These are phyloP conservation scores for Danio jaintianensis DNA, from an alignment of 2,797 vertebrate genomes.

Conservation along the genomic window DNA sequence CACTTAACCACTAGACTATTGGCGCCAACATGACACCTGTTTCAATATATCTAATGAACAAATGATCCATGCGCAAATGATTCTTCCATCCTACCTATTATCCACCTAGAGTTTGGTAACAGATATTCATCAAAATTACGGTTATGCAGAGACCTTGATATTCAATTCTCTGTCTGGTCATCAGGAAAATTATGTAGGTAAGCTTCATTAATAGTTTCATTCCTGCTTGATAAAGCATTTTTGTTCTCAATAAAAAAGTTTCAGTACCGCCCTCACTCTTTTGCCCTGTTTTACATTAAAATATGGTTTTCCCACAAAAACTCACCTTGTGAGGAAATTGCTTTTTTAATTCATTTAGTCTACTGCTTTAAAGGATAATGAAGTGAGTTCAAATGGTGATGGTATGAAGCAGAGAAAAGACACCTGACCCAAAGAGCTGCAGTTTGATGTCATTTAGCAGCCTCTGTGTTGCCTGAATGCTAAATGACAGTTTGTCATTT, in stretches of 20 bases:
- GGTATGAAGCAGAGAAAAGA: conserved; percentile 14
- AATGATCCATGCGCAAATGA: conserved; percentile 26
- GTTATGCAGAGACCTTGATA: conserved; percentile 34
- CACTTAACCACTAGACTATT: no score
- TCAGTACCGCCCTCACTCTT: not conserved
- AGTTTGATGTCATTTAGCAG: conserved; percentile 38
- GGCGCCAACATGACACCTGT: conserved; percentile 35
- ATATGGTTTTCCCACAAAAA: not conserved
- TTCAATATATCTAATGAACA: conserved; percentile 36
- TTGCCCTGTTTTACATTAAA: conserved; percentile 23
- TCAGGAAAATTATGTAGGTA: conserved; percentile 52
- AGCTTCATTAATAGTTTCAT: conserved; percentile 48
- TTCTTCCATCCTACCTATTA: conserved; percentile 24
- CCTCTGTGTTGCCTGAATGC: conserved; percentile 29
- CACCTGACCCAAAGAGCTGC: conserved; percentile 6
- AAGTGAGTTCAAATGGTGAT: conserved; percentile 5
- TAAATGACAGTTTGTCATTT: conserved; percentile 26
- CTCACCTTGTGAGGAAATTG: conserved; percentile 27
- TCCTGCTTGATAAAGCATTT: conserved; percentile 43
- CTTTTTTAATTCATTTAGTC: conserved; percentile 40
- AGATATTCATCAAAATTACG: conserved; percentile 51
- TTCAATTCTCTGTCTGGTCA: conserved; percentile 49
- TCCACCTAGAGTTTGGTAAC: conserved; percentile 47
- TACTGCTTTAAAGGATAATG: conserved; percentile 43
- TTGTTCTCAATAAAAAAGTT: not conserved